Evolutionary conservation across 53 echinoderm and acorn worm genomes (phyloP), one percentile per base, ranked within the genome.

Genomic region (Stichopus horrens): DNA sequence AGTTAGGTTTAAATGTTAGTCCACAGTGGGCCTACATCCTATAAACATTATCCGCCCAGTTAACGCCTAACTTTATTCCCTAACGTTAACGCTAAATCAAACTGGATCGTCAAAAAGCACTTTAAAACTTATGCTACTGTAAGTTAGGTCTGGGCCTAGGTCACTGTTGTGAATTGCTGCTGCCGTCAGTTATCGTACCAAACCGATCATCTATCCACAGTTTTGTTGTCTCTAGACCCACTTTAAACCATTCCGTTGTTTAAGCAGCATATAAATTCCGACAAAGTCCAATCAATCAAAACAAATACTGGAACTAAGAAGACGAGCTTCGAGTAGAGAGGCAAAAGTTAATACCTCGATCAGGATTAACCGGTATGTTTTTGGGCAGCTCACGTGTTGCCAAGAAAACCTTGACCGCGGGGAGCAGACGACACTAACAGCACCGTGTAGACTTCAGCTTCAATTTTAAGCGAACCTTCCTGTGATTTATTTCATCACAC

Each of bases 401-500:
- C 19, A 71, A 7, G 7, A 13, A 13, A 71, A 71, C 6, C 19
- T 71, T 71, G 71, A 7, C 71, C 18, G 16, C 18, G 16, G 18
- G 71, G 71, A 71, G 71, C 71, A 71, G 71, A 71, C 71, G 71
- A 71, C 71, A 18, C 71, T 16, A 37, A 37, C 37, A 37, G 37
- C 37, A 37, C 37, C 37, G 37, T 37, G 37, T 37, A 37, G 37
- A 37, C 37, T 37, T 37, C 37, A 37, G 37, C 37, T 37, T 37
- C 37, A 37, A 37, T 37, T 37, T 37, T 37, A 37, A 37, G 37
- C 37, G 6, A 71, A 71, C 81, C 20, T 53, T 57, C 57, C 81
- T 4, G 54, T 81, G 81, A 56, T 21, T 81, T 81, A 58, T 81
- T 81, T 81, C 20, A 56, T 81, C 81, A 81, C 81, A 58, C 55